Percentiles rank a stretch among this genome's conserved stretches.
Conservation (phyloP, 1,140 invertebrate species). For the Macrobrachium rosenbergii region DNA sequence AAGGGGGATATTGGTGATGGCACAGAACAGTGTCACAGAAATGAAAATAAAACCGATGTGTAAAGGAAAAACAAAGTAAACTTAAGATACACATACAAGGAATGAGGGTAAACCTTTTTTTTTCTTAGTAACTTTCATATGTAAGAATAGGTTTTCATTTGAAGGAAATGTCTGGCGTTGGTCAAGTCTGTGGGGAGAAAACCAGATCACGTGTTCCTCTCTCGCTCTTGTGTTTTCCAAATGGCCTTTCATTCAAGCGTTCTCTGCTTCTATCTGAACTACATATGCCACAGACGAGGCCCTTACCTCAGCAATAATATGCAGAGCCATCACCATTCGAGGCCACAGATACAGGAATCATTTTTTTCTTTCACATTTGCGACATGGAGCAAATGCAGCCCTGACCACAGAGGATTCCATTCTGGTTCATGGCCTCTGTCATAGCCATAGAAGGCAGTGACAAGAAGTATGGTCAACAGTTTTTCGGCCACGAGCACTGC, state of each 20-base stretch:
- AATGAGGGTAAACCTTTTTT: conserved; percentile 55
- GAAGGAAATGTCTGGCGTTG: conserved; percentile 7
- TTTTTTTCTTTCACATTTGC: no score
- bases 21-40: conserved; percentile 10
- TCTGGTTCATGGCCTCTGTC: no score
- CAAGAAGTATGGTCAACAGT: background rate
- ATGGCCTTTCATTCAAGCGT: background rate
- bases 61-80: conserved; percentile 31
- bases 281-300: conserved; percentile 1
- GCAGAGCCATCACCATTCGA: no score
- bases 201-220: background rate
- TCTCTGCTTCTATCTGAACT: background rate
- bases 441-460: background rate
- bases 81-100: conserved; percentile 56
- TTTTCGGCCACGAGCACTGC: background rate
- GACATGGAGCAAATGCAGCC: no score
- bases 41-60: conserved; percentile 38
- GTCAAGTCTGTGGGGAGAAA: conserved; percentile 13
- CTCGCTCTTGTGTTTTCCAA: background rate
- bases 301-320: background rate
- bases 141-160: background rate
- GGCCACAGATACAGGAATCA: no score
- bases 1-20: conserved; percentile 7
- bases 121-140: conserved; percentile 14
- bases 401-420: no score